Base-by-base conservation (phyloP, 23 tunicate genomes). In the Ascidia mentula region DNA sequence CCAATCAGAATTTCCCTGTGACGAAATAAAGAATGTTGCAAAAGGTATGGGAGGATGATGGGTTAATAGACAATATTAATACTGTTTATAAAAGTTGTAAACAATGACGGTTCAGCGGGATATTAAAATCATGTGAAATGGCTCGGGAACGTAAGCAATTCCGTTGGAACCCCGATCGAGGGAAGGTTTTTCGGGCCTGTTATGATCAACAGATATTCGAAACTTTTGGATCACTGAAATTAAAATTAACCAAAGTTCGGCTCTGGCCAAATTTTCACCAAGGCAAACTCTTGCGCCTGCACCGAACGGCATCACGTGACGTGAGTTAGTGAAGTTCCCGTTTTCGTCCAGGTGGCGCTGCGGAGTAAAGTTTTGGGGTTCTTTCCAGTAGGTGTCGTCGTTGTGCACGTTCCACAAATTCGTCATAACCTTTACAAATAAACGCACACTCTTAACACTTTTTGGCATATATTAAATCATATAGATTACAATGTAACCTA, bases 261-360 rank as follows among this genome's bases (percentile, higher is more conserved):
- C 53, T 32, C 79, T 30, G 53, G 79, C 79, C 53, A 75, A 8
- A 30, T 75, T 30, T 46, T 75, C 79, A 24, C 79, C 79, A 1
- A 75, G 18, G 53, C 79, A 75, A 30, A 35, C 18, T 46, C 79
- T 6, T 1, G 53, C 79, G 40, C 79, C 79, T 3, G 53, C 79
- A 9, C 53, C 46, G 26, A 75, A 75, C 79, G 79, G 40, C 59
- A 75, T 5, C 46, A 75, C 53, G 39, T 75, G 53, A 4, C 6
- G 36, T 6, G 79, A 35, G 79, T 39, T 38, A 15, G 34, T 31
- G 53, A 75, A 75, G 53, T 39, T 37, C 30, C 79, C 79, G 37
- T 75, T 18, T 6, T 38, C 53, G 53, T 75, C 79, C 39, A 75
- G 18, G 79, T 75, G 79, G 53, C 79, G 79, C 46, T 75, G 18